Conservation (phyloP, 2,888 invertebrate genomes). For the Agonopterix arenella region DNA sequence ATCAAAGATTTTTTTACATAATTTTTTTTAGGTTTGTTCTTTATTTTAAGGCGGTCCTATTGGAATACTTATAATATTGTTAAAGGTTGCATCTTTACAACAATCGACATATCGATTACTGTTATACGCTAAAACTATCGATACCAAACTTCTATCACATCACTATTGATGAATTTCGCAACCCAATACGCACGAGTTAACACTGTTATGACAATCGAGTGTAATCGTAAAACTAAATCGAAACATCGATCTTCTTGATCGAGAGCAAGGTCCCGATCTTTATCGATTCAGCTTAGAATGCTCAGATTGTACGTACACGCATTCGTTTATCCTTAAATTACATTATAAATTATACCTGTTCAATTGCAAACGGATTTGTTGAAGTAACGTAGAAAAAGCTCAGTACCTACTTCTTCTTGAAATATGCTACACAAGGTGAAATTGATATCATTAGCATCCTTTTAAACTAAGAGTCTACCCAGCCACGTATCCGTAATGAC, state of each 20-base stretch:
- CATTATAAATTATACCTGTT: neutral
- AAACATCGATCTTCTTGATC: conserved; percentile 17
- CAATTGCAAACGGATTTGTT: neutral
- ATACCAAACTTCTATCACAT: neutral
- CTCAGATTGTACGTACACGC: neutral
- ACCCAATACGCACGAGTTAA: conserved; percentile 16
- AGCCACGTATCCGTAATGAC: too few species aligned
- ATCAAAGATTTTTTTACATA: too few species aligned
- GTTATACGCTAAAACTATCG: neutral
- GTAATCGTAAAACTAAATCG: conserved; percentile 15
- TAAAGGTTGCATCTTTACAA: neutral
- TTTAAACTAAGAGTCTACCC: too few species aligned
- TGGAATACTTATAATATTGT: neutral
- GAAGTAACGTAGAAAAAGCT: neutral
- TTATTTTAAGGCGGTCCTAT: neutral
- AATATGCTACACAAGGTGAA: too few species aligned
- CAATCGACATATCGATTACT: neutral
- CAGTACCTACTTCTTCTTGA: too few species aligned
- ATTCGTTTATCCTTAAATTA: neutral
- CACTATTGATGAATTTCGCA: conserved; percentile 14
- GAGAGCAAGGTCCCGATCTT: conserved; percentile 18
- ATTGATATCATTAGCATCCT: too few species aligned
- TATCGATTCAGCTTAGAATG: neutral
- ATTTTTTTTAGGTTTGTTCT: neutral
- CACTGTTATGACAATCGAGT: conserved; percentile 22